These are phyloP conservation scores for Deroplatys truncata DNA, from an alignment of 2,888 invertebrate genomes.

Conservation along the genomic window DNA sequence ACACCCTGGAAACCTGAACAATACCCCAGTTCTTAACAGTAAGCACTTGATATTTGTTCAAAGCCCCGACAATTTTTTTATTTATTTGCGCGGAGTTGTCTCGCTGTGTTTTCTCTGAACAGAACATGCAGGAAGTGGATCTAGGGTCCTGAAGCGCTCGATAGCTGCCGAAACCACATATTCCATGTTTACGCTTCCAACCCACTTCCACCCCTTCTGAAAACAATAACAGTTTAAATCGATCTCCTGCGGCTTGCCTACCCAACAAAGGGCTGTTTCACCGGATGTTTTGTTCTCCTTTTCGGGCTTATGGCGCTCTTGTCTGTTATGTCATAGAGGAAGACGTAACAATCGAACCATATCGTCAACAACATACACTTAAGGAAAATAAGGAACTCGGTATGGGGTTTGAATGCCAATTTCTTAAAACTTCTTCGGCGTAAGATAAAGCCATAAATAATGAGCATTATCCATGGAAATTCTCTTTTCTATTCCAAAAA, in stretches of 20 bases:
- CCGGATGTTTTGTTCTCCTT: neutral
- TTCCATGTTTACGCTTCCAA: neutral
- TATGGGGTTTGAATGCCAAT: neutral
- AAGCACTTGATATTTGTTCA: neutral
- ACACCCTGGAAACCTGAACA: too few species aligned
- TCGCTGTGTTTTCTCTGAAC: neutral
- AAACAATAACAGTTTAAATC: neutral
- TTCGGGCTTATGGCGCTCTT: neutral
- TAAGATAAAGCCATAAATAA: too few species aligned
- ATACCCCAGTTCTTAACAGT: too few species aligned
- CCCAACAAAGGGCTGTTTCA: neutral
- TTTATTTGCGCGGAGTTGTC: neutral
- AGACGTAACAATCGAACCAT: neutral
- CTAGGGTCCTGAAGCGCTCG: neutral
- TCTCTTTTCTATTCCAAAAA: too few species aligned
- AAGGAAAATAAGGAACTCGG: neutral
- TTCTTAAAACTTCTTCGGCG: neutral
- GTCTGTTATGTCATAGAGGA: neutral
- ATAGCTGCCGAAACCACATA: neutral
- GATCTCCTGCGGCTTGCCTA: neutral
- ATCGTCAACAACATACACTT: neutral
- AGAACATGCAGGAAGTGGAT: neutral
- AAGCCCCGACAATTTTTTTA: neutral
- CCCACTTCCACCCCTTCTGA: neutral
- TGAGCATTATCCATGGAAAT: too few species aligned